These are phyloP conservation scores for Orius insidiosus DNA, from an alignment of 1,140 invertebrate species.

Conservation along the genomic window DNA sequence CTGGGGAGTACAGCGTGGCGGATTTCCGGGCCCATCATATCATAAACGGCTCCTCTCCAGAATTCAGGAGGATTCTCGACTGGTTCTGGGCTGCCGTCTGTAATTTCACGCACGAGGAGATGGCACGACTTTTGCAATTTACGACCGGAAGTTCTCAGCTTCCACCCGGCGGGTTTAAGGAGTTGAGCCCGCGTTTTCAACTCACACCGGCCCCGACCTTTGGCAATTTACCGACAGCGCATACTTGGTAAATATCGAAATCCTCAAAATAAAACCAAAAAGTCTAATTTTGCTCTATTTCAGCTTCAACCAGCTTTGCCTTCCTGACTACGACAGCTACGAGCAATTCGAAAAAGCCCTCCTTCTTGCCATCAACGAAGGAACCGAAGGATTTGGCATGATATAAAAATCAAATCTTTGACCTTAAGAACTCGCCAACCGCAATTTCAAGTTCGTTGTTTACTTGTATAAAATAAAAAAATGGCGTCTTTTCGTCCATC, in stretches of 20 bases:
- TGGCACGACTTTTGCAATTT: conserved; percentile 82
- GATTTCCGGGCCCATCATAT: conserved; percentile 80
- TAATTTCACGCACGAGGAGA: conserved; percentile 83
- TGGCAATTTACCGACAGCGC: conserved; percentile 78
- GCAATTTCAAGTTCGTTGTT: too few relatives aligned
- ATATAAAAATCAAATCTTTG: conserved; percentile 32
- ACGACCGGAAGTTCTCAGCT: conserved; percentile 85
- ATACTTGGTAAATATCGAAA: conserved; percentile 55
- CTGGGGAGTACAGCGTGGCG: conserved; percentile 77
- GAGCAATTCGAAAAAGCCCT: conserved; percentile 84
- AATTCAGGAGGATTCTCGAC: conserved; percentile 66
- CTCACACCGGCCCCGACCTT: conserved; percentile 76
- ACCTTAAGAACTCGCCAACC: too few relatives aligned
- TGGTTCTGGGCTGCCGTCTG: conserved; percentile 92
- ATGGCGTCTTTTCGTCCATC: too few relatives aligned
- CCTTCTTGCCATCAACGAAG: conserved; percentile 83
- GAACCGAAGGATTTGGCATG: conserved; percentile 89
- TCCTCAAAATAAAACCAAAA: too few relatives aligned
- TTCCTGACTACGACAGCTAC: conserved; percentile 86
- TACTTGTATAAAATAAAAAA: too few relatives aligned
- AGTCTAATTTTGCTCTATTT: conserved; percentile 22
- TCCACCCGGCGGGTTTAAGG: conserved; percentile 73
- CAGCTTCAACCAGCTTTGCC: conserved; percentile 89
- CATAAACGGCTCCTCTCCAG: conserved; percentile 61
- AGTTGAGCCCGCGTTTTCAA: conserved; percentile 79